phyloP scores from a whole-genome alignment of 2,888 invertebrate species.

The Philereme vetulata region DNA sequence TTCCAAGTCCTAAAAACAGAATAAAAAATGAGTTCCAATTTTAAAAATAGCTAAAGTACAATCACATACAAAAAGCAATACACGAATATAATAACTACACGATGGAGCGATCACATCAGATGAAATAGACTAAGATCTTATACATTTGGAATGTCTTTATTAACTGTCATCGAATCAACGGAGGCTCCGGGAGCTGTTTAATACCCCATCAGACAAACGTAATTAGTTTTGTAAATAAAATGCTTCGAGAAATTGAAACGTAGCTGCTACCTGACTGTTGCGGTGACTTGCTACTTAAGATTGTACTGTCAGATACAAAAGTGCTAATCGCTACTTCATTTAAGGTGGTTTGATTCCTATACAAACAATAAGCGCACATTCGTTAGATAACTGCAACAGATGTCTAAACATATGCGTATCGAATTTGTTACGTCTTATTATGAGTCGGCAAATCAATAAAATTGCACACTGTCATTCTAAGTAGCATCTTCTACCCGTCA shows the following conservation, averaged over 20 bases:
- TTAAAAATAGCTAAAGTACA: slow-evolving; percentile 44
- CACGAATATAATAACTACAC: slow-evolving; percentile 61
- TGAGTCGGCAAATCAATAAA: too few species aligned
- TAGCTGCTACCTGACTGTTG: slow-evolving; percentile 74
- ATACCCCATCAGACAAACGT: slow-evolving; percentile 81
- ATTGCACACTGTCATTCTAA: too few species aligned
- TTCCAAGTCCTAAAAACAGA: too few species aligned
- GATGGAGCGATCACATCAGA: slow-evolving; percentile 63
- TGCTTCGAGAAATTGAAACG: slow-evolving; percentile 82
- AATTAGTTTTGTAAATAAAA: slow-evolving; percentile 84
- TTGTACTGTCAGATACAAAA: slow-evolving; percentile 55
- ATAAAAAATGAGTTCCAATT: slow-evolving; percentile 26
- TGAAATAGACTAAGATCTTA: slow-evolving; percentile 66
- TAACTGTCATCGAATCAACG: slow-evolving; percentile 80
- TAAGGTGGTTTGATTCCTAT: background rate
- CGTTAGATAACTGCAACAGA: too few species aligned
- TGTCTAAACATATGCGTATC: too few species aligned
- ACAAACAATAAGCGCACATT: too few species aligned
- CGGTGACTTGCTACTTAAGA: slow-evolving; percentile 75
- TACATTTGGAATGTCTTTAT: slow-evolving; percentile 80
- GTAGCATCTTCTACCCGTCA: too few species aligned
- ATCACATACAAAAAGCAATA: slow-evolving; percentile 48
- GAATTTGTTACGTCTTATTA: too few species aligned
- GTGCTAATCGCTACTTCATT: slow-evolving; percentile 33
- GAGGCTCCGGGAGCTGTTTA: slow-evolving; percentile 74